Conservation (phyloP, 1,140 invertebrate species). For the Trichogramma pretiosum region DNA sequence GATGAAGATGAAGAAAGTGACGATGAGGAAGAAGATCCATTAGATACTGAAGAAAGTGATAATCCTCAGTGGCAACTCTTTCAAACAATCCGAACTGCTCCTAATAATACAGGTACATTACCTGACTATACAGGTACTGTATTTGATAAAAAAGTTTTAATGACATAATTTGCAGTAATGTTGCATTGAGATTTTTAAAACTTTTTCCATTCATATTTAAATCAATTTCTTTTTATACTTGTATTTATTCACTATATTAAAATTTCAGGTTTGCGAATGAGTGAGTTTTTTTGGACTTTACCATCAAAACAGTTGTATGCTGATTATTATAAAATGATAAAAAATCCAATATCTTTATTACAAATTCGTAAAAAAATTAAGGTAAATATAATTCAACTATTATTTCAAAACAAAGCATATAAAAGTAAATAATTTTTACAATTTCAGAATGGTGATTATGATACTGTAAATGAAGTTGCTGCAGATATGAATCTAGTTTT, state of each 20-base stretch:
- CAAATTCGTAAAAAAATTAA: slow-evolving; percentile 89
- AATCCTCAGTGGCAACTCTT: slow-evolving; percentile 75
- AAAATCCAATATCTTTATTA: slow-evolving; percentile 86
- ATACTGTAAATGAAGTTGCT: slow-evolving; percentile 80
- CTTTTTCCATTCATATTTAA: slow-evolving; percentile 7
- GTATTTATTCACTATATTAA: neutral
- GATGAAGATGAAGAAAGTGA: slow-evolving; percentile 55
- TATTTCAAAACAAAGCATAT: neutral
- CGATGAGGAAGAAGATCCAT: slow-evolving; percentile 55
- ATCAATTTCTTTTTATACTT: neutral
- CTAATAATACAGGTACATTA: slow-evolving; percentile 53
- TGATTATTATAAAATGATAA: slow-evolving; percentile 97
- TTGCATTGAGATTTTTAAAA: neutral
- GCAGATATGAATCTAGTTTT: slow-evolving; percentile 97
- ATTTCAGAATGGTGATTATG: slow-evolving; percentile 67
- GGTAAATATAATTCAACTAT: slow-evolving; percentile 36
- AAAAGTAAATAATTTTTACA: slow-evolving; percentile 20
- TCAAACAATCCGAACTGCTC: slow-evolving; percentile 63
- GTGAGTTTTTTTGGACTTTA: slow-evolving; percentile 86
- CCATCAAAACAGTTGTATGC: slow-evolving; percentile 85
- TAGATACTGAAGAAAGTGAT: slow-evolving; percentile 55
- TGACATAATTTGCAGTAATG: neutral
- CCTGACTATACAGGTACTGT: no score
- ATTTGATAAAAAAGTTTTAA: neutral
- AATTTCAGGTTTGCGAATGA: slow-evolving; percentile 56